Base-by-base conservation (phyloP, 2,113 vertebrate genomes). In the Phainopepla nitens region DNA sequence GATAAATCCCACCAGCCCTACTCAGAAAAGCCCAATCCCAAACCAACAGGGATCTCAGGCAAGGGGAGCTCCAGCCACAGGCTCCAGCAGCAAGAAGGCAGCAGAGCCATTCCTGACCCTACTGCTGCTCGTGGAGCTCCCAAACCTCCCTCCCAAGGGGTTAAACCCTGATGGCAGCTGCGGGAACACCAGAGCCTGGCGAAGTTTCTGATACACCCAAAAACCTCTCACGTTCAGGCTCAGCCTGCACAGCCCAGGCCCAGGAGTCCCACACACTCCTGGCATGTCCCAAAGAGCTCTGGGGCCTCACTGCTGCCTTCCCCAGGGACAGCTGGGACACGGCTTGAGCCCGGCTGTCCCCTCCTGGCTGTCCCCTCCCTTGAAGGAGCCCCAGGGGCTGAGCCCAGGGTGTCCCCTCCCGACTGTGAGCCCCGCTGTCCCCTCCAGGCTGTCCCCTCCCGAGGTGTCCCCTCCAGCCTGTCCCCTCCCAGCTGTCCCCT, bases 181-280 rank as follows among this genome's bases (percentile, higher is more conserved):
- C 2, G 12, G 4, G 22, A 72, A 12, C 60, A 2, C 23, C 6
- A 0, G 12, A 71, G 13, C 50, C 19, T 6, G 58, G 50, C 19
- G 22, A 7, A 35, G 25, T 1, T 3, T 22, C 3, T 23, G 33
- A 29, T 14, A 10, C 0, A 11, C 2, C 19, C 51, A 13, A 25
- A 69, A 10, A 7, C 13, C 2, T 6, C 9, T 47, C 9, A 0
- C 0, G 68, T 10, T 41, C 4, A 29, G 56, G 66, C 51, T 35
- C 4, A 49, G 89, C 41, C 50, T 76, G n/a, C 1, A 1, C 17
- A 3, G n/a, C 2, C 28, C n/a, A 3, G n/a, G 22, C 57, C 69
- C 73, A 18, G 89, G 90, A 87, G 80, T 68, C 60, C 69, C 3
- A 10, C 1, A 6, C 47, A 0, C 78, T 87, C 65, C 85, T 4